phyloP scores from a whole-genome alignment of 23 tunicate species.

The Botrylloides violaceus region DNA sequence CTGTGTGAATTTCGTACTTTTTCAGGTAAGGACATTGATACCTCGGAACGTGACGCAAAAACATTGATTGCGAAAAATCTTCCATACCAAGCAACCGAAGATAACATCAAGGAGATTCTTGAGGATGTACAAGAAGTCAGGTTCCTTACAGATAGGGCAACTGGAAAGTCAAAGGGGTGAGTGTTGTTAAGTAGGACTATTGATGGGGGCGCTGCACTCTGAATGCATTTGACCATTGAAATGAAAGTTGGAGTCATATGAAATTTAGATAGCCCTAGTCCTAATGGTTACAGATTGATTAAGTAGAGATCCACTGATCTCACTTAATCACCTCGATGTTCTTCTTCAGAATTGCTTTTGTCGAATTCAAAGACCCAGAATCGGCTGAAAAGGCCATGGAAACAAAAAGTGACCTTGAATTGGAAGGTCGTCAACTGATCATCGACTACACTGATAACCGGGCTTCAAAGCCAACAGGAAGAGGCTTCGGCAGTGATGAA shows the following conservation, averaged over 20 bases:
- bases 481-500: too few species aligned
- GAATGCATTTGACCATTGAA: too few species aligned
- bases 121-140: constrained; percentile 86
- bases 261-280: too few species aligned
- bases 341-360: constrained; percentile 78
- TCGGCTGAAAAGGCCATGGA: constrained; percentile 37
- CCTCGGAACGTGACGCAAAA: constrained; percentile 44
- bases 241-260: too few species aligned
- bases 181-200: too few species aligned
- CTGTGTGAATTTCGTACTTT: too few species aligned
- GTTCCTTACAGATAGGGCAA: constrained; percentile 33
- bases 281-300: too few species aligned
- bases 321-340: too few species aligned
- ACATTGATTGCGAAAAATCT: constrained; percentile 72
- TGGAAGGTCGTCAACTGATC: constrained; percentile 50
- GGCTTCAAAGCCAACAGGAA: too few species aligned
- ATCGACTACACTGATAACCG: constrained; percentile 36
- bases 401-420: constrained; percentile 43
- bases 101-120: constrained; percentile 31
- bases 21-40: background rate
- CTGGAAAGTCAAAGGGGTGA: constrained; percentile 67
- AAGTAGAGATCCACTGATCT: too few species aligned
- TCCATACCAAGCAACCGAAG: constrained; percentile 66
- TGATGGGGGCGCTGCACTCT: too few species aligned
- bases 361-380: constrained; percentile 56